These are phyloP conservation scores for Gerris lacustris DNA, from an alignment of 2,888 invertebrate genomes.

Conservation along the genomic window DNA sequence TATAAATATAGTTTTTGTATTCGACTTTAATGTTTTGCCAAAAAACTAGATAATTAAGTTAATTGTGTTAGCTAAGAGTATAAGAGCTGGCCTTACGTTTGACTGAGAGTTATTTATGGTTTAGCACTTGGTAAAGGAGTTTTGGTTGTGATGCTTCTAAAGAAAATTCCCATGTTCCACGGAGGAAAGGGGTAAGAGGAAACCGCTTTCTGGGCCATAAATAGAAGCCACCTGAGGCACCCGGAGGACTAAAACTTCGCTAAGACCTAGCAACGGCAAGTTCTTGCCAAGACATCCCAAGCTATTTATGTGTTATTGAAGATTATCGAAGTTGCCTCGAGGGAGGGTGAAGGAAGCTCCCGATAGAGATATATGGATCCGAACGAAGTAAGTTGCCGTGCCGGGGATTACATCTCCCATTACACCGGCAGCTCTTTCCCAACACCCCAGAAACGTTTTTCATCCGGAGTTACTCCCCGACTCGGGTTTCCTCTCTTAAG, in stretches of 20 bases:
- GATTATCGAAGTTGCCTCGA: conserved; percentile 31
- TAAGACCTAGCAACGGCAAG: not conserved
- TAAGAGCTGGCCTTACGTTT: no score
- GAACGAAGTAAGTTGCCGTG: conserved; percentile 7
- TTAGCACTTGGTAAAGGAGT: no score
- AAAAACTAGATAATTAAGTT: no score
- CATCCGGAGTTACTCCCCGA: not conserved
- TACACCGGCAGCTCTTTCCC: not conserved
- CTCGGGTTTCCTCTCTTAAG: not conserved
- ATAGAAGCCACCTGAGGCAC: conserved; percentile 6
- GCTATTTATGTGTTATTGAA: conserved; percentile 33
- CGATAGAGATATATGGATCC: conserved; percentile 22
- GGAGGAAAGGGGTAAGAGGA: no score
- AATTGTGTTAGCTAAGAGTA: no score
- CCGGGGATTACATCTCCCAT: not conserved
- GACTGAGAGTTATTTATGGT: no score
- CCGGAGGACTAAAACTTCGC: conserved; percentile 9
- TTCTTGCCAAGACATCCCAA: not conserved
- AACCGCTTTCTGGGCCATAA: conserved; percentile 4
- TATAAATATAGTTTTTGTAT: no score
- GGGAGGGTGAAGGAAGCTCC: not conserved
- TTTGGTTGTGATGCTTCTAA: no score
- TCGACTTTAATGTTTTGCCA: no score
- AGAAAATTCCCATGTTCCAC: no score
- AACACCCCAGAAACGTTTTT: not conserved